These are phyloP conservation scores for Oikopleura vanhoeffeni DNA, from an alignment of 23 tunicate species.

Conservation along the genomic window DNA sequence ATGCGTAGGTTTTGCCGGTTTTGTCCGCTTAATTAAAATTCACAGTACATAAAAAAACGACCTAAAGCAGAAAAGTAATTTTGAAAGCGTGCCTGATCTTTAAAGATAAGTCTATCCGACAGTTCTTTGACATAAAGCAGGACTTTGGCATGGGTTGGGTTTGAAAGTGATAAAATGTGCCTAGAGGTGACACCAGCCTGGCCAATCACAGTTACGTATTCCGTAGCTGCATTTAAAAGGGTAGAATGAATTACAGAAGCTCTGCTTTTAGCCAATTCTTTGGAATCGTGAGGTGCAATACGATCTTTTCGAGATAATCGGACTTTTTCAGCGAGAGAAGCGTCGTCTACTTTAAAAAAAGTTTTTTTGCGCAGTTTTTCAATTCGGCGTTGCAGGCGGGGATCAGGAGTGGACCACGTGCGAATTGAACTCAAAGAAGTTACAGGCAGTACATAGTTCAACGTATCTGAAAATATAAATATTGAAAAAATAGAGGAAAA, in stretches of 20 bases:
- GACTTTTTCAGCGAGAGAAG: not conserved
- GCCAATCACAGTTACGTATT: not conserved
- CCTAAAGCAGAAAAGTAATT: too few species aligned
- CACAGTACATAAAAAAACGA: too few species aligned
- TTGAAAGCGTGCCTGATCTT: not conserved
- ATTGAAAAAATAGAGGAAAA: too few species aligned
- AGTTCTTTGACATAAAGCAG: not conserved
- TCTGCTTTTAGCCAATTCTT: not conserved
- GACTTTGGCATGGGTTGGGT: not conserved
- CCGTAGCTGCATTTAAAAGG: not conserved
- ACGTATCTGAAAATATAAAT: not conserved
- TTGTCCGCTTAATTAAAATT: too few species aligned
- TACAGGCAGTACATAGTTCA: not conserved
- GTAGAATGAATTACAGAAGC: not conserved
- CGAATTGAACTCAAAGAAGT: not conserved
- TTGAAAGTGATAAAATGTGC: not conserved
- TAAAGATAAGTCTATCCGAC: not conserved
- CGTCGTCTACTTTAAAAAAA: not conserved
- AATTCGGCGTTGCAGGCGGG: not conserved
- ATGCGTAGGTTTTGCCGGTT: too few species aligned
- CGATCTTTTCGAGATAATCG: not conserved
- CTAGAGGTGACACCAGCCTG: not conserved
- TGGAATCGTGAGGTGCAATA: not conserved
- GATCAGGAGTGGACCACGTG: not conserved
- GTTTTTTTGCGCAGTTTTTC: not conserved